phyloP scores from a whole-genome alignment of 2,797 vertebrate genomes.

The Neomorphus geoffroyi region DNA sequence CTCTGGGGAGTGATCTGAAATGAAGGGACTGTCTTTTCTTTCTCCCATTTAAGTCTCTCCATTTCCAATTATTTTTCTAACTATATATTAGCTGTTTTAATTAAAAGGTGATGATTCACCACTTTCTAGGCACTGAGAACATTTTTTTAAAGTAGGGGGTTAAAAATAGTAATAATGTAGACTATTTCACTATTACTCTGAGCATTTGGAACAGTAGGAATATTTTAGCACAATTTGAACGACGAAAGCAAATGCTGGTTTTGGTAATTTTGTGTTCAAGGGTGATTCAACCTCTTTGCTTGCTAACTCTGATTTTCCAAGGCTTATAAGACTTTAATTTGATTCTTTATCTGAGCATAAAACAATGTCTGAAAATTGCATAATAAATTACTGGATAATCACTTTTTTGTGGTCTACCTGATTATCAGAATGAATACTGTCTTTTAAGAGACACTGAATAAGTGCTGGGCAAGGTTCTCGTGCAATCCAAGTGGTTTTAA shows the following conservation, averaged over 20 bases:
- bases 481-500: background rate
- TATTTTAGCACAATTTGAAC: constrained; percentile 58
- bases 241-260: constrained; percentile 48
- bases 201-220: constrained; percentile 35
- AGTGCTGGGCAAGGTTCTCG: background rate
- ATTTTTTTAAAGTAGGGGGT: constrained; percentile 36
- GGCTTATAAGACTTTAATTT: constrained; percentile 76
- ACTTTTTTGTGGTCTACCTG: constrained; percentile 61
- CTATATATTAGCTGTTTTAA: constrained; percentile 66
- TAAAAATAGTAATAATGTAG: constrained; percentile 24
- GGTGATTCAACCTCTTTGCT: constrained; percentile 69
- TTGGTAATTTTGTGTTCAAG: constrained; percentile 68
- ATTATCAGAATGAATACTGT: constrained; percentile 40
- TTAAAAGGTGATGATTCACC: constrained; percentile 66
- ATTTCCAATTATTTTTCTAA: constrained; percentile 53
- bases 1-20: constrained; percentile 21
- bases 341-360: constrained; percentile 74
- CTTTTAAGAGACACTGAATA: constrained; percentile 40
- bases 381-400: constrained; percentile 72
- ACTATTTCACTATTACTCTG: constrained; percentile 7
- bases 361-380: constrained; percentile 69
- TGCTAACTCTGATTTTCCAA: constrained; percentile 74
- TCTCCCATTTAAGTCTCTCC: background rate
- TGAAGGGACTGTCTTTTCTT: constrained; percentile 29
- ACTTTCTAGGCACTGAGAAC: constrained; percentile 44